phyloP scores from a whole-genome alignment of 2,113 vertebrate genomes.

The Trogon melanurus region DNA sequence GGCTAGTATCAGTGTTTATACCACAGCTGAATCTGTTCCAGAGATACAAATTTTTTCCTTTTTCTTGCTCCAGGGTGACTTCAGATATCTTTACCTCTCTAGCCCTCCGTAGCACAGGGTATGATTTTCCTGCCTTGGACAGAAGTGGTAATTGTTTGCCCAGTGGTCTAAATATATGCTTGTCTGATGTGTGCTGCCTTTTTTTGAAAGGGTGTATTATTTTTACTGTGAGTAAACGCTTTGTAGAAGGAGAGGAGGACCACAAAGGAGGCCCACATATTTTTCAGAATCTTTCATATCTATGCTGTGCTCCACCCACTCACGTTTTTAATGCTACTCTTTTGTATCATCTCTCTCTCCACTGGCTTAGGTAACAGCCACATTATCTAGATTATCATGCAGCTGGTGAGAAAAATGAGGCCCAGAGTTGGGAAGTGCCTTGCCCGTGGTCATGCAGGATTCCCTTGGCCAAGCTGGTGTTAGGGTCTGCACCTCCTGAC shows the following conservation, averaged over 20 bases:
- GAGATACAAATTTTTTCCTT: background rate
- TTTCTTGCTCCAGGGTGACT: background rate
- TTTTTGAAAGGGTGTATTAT: background rate
- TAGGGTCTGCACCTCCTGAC: background rate
- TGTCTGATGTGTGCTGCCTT: background rate
- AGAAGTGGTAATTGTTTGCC: background rate
- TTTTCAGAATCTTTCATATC: background rate
- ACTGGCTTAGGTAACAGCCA: background rate
- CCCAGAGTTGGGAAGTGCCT: background rate
- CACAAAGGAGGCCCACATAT: background rate
- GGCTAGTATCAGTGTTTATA: background rate
- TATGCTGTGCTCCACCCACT: background rate
- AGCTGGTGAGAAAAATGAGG: background rate
- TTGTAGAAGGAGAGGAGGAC: background rate
- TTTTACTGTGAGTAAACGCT: constrained; percentile 13
- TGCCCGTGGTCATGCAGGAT: background rate
- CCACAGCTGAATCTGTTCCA: background rate
- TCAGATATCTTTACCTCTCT: background rate
- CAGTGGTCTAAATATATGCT: background rate
- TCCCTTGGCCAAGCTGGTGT: background rate
- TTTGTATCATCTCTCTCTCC: background rate
- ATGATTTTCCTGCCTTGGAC: background rate
- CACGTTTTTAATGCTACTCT: background rate
- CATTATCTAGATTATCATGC: background rate
- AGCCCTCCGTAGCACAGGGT: background rate